These are phyloP conservation scores for Liopterus haemorrhoidalis DNA, from an alignment of 2,888 invertebrate genomes.

Conservation along the genomic window DNA sequence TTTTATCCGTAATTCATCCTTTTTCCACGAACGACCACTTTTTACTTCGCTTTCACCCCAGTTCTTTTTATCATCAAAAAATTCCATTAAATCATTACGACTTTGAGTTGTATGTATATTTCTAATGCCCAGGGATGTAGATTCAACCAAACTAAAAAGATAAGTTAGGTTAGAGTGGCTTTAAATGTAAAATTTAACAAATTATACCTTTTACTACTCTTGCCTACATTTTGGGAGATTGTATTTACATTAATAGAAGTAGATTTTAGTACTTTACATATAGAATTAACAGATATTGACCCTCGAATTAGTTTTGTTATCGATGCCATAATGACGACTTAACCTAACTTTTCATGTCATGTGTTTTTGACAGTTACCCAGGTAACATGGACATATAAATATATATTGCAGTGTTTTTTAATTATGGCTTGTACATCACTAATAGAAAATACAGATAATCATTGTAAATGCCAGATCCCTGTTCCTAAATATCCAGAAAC, in stretches of 20 bases:
- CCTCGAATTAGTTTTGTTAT: constrained; percentile 12
- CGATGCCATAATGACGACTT: constrained; percentile 18
- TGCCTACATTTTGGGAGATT: constrained; percentile 11
- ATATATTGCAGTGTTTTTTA: too few relatives aligned
- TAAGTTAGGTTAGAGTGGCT: constrained; percentile 8
- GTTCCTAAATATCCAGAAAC: too few relatives aligned
- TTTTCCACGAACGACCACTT: constrained; percentile 80
- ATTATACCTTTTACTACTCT: constrained; percentile 16
- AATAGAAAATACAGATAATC: too few relatives aligned
- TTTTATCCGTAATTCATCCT: constrained; percentile 88
- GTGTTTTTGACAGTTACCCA: too few relatives aligned
- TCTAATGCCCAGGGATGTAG: constrained; percentile 12
- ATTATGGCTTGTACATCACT: too few relatives aligned
- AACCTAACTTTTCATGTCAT: too few relatives aligned
- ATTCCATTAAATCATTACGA: constrained; percentile 66
- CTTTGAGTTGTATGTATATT: constrained; percentile 43
- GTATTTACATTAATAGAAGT: constrained; percentile 11
- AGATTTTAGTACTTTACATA: constrained; percentile 12
- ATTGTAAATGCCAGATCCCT: too few relatives aligned
- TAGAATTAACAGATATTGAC: constrained; percentile 14
- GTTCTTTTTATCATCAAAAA: constrained; percentile 81
- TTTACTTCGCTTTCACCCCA: constrained; percentile 72
- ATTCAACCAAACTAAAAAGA: constrained; percentile 4
- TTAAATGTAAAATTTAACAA: too few relatives aligned
- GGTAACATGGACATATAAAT: too few relatives aligned